phyloP scores from a whole-genome alignment of 1,140 invertebrate species.

The Drosophila rhopaloa region DNA sequence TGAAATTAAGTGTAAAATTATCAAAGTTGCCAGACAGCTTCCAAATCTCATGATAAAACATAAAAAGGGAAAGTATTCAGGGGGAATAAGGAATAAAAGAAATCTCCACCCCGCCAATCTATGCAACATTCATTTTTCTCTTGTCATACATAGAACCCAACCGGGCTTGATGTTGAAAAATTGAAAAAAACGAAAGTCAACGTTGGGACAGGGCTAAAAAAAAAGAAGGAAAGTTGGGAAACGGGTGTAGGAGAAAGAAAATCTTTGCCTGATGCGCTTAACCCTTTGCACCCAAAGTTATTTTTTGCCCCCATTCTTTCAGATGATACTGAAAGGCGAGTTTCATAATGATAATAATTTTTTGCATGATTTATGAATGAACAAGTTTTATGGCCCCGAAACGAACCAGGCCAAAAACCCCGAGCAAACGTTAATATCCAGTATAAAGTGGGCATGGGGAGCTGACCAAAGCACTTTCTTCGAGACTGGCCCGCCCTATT shows the following conservation, averaged over 20 bases:
- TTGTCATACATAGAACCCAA: conserved; percentile 50
- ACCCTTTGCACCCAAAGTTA: conserved; percentile 48
- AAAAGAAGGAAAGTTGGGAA: conserved; percentile 22
- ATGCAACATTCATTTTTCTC: conserved; percentile 78
- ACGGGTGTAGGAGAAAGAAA: conserved; percentile 27
- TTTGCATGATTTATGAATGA: conserved; percentile 81
- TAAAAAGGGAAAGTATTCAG: conserved; percentile 7
- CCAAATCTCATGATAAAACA: conserved; percentile 35
- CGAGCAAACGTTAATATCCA: conserved; percentile 76
- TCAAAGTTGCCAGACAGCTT: conserved; percentile 43
- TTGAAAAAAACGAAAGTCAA: conserved; percentile 80
- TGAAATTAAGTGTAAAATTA: conserved; percentile 79
- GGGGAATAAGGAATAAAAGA: conserved; percentile 11
- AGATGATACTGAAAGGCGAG: conserved; percentile 76
- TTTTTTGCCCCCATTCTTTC: conserved; percentile 22
- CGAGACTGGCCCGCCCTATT: conserved; percentile 51
- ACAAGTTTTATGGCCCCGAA: conserved; percentile 75
- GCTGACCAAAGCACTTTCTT: conserved; percentile 22
- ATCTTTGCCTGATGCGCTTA: conserved; percentile 68
- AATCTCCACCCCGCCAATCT: conserved; percentile 63
- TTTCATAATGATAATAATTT: conserved; percentile 84
- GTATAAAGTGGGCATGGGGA: neutral
- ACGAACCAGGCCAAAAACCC: conserved; percentile 56
- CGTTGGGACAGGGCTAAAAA: conserved; percentile 14
- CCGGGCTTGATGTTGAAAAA: conserved; percentile 74